phyloP scores from a whole-genome alignment of 2,113 vertebrate species.

The Dicrurus megarhynchus region DNA sequence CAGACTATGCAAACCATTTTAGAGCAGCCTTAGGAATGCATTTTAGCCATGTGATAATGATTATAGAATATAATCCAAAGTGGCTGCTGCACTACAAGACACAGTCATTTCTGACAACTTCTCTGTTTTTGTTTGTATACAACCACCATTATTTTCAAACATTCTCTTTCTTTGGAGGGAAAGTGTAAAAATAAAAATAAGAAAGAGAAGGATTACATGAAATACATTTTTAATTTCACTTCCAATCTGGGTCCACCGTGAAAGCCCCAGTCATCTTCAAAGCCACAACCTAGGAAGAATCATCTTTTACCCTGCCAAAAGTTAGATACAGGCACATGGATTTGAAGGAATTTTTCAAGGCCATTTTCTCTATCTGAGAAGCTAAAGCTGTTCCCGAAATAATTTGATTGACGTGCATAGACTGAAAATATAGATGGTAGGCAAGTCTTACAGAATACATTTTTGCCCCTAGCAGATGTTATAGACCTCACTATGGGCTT shows the following conservation, averaged over 20 bases:
- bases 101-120: background rate
- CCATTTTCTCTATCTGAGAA: conserved; percentile 9
- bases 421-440: conserved; percentile 56
- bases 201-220: background rate
- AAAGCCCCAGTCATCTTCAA: background rate
- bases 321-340: background rate
- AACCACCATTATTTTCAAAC: background rate
- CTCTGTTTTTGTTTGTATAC: background rate
- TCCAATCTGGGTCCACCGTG: background rate
- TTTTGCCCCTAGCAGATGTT: conserved; percentile 7
- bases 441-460: background rate
- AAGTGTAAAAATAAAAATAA: background rate
- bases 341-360: conserved; percentile 49
- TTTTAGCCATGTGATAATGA: background rate
- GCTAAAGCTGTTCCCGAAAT: conserved; percentile 43
- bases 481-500: background rate
- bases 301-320: background rate
- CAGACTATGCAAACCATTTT: background rate
- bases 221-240: background rate
- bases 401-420: conserved; percentile 37
- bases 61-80: background rate
- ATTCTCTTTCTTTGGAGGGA: background rate
- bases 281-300: background rate
- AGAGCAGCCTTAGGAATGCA: background rate
- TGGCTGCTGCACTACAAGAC: background rate